Conservation (phyloP, 2,888 invertebrate genomes). For the Athrips mouffetella region DNA sequence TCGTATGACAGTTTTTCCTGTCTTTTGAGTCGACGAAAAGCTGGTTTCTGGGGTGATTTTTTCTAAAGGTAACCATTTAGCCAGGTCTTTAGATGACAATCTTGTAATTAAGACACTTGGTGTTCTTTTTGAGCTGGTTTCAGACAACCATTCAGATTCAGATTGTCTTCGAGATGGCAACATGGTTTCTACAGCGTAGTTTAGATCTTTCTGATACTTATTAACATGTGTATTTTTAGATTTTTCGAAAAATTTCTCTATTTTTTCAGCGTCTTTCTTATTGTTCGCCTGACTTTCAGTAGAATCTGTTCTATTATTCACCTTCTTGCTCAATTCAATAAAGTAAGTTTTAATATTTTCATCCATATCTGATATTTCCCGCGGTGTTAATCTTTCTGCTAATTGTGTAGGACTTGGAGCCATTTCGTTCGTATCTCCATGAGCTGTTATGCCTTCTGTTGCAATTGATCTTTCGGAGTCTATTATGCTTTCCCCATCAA, state of each 20-base stretch:
- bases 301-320: background rate
- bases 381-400: slow-evolving; percentile 32
- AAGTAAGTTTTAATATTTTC: slow-evolving; percentile 43
- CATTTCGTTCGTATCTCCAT: slow-evolving; percentile 47
- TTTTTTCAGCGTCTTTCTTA: background rate
- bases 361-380: slow-evolving; percentile 44
- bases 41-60: background rate
- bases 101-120: background rate
- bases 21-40: background rate
- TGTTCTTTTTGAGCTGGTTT: background rate
- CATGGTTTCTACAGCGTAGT: slow-evolving; percentile 26
- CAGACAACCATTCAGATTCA: slow-evolving; percentile 10
- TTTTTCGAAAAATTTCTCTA: no score
- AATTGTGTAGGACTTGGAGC: slow-evolving; percentile 44
- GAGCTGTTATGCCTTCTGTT: slow-evolving; percentile 54
- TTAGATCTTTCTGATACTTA: slow-evolving; percentile 21
- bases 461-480: slow-evolving; percentile 44
- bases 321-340: slow-evolving; percentile 34
- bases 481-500: slow-evolving; percentile 19
- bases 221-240: background rate
- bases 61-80: background rate
- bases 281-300: background rate
- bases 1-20: slow-evolving; percentile 1
- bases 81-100: background rate
- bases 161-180: slow-evolving; percentile 25